Conservation (phyloP, 2,797 vertebrate species). For the Tympanoctomys barrerae region DNA sequence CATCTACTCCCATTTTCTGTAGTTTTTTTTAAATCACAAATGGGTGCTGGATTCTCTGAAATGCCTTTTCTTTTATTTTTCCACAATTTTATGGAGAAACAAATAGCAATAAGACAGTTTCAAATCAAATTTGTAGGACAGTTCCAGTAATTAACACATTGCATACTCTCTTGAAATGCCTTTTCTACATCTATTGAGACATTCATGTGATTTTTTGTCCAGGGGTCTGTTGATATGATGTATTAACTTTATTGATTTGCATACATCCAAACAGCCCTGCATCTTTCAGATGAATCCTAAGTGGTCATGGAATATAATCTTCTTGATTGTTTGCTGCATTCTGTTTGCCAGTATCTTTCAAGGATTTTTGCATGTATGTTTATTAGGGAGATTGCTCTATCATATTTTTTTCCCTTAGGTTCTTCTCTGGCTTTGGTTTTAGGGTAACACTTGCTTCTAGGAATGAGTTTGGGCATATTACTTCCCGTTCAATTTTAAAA, state of each 20-base stretch:
- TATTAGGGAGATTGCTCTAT: no score
- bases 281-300: neutral
- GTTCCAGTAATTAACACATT: no score
- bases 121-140: no score
- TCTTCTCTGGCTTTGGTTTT: neutral
- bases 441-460: no score
- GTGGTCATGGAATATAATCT: neutral
- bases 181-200: neutral
- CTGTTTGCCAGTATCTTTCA: neutral
- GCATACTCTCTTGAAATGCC: neutral
- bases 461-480: no score
- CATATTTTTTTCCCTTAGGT: no score
- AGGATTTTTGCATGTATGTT: neutral
- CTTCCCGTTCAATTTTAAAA: no score
- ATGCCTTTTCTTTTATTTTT: neutral
- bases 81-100: no score
- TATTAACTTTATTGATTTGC: neutral
- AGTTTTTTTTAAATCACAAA: neutral
- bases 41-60: neutral
- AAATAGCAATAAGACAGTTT: no score
- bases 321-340: neutral
- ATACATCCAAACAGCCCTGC: neutral
- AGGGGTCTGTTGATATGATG: neutral
- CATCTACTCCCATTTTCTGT: neutral
- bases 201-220: neutral